Base-by-base conservation (phyloP, 2,797 vertebrate genomes). In the Schizopygopsis malacanthus region DNA sequence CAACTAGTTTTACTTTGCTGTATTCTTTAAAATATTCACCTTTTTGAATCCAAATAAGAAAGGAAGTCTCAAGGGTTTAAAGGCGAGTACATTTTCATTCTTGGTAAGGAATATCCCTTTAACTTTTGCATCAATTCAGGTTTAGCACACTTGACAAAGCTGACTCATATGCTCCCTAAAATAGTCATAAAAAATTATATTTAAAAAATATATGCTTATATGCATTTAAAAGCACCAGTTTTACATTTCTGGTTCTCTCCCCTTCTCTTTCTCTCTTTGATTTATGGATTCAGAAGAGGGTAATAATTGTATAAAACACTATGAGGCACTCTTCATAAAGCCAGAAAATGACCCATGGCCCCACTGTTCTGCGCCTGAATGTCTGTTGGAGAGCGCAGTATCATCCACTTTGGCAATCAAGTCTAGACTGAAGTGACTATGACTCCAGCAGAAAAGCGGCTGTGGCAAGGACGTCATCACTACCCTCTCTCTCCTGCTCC, bases 381-480 rank as follows among this genome's bases (percentile, higher is more conserved):
- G 81, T 75, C 88, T 84, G 75, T 87, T 82, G 85, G 67, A 89
- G 81, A 88, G 88, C 61, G 67, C 84, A 85, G 71, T 88, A 87
- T 89, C 89, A 87, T 90, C 88, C 88, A 91, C 88, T 86, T 89
- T 86, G 54, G 71, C 85, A 90, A 87, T 90, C 87, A 90, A 84
- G 72, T 88, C 78, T 86, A 86, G 86, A 85, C 87, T 81, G 33
- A 84, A 86, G 82, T 87, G 82, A 88, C 87, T 89, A 50, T 79
- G 80, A 83, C 83, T 84, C 87, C 82, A 52, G 56, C 22, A 87
- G 75, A 81, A 45, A 16, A 59, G 45, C 45, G 33, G 61, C 85
- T 84, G 73, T 78, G 71, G 61, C 76, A 50, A 37, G 20, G 43
- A 59, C 81, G 86, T 81, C 45, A 65, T 54, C 54, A 70, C 67